phyloP scores from a whole-genome alignment of 2,113 vertebrate species.

The Probosciger aterrimus region DNA sequence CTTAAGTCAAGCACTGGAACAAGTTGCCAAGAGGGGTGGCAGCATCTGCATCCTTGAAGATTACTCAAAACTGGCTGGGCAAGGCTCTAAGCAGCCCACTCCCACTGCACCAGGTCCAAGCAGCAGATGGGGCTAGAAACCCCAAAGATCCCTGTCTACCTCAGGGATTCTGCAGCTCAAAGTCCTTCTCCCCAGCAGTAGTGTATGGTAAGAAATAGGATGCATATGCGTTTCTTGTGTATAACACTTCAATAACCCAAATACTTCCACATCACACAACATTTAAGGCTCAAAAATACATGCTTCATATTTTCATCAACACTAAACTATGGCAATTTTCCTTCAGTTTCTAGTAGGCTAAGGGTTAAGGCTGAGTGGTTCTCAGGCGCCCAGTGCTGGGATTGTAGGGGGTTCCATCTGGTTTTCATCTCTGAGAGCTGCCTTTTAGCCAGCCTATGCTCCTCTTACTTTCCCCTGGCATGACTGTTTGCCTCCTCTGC shows the following conservation, averaged over 20 bases:
- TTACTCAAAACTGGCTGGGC: not conserved
- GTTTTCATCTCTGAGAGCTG: not conserved
- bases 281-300: not conserved
- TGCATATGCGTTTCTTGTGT: not conserved
- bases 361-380: not conserved
- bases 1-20: not conserved
- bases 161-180: not conserved
- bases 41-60: not conserved
- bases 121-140: not conserved
- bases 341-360: not conserved
- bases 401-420: not conserved
- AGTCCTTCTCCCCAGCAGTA: not conserved
- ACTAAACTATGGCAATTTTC: not conserved
- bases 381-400: not conserved
- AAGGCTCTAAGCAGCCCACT: not conserved
- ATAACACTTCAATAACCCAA: not conserved
- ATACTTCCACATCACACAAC: not conserved
- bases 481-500: constrained; percentile 7
- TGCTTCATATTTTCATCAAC: not conserved
- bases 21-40: not conserved
- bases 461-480: not conserved
- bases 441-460: not conserved
- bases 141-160: accelerated
- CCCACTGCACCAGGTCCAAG: not conserved
- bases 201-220: not conserved